phyloP scores from a whole-genome alignment of 2,797 vertebrate genomes.

The Coluber constrictor region DNA sequence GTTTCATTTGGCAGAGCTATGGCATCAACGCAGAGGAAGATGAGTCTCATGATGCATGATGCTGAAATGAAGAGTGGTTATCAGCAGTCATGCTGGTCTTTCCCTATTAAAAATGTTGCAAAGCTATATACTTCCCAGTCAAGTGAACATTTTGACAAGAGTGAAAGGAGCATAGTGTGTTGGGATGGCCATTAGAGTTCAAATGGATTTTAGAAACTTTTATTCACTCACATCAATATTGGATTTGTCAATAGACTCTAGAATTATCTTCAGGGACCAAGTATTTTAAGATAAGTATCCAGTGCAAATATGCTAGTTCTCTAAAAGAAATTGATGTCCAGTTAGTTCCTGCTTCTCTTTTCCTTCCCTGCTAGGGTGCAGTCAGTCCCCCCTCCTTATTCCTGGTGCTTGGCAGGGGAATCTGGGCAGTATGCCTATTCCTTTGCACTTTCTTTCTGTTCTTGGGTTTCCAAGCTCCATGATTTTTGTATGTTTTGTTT shows the following conservation, averaged over 20 bases:
- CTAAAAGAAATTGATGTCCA: slow-evolving; percentile 60
- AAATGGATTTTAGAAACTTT: not conserved
- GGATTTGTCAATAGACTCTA: slow-evolving; percentile 52
- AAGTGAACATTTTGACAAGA: not conserved
- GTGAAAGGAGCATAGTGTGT: not conserved
- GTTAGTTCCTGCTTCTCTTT: slow-evolving; percentile 51
- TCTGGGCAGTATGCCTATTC: slow-evolving; percentile 75
- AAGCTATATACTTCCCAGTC: not conserved
- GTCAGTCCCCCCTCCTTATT: slow-evolving; percentile 47
- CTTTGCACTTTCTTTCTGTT: slow-evolving; percentile 87
- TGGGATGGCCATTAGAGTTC: not conserved
- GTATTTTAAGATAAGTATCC: slow-evolving; percentile 55
- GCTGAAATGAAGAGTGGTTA: not conserved
- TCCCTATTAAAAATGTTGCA: not conserved
- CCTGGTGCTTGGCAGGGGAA: slow-evolving; percentile 56
- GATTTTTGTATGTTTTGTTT: slow-evolving; percentile 88
- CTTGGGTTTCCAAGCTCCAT: slow-evolving; percentile 91
- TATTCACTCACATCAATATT: not conserved
- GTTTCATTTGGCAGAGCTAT: not conserved
- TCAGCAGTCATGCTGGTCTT: not conserved
- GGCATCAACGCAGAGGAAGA: not conserved
- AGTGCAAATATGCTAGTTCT: slow-evolving; percentile 59
- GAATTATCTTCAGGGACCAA: slow-evolving; percentile 61
- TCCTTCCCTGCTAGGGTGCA: slow-evolving; percentile 56
- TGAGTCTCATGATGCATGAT: not conserved